Base-by-base conservation (phyloP, 2,113 vertebrate genomes). In the Tamias sibiricus region DNA sequence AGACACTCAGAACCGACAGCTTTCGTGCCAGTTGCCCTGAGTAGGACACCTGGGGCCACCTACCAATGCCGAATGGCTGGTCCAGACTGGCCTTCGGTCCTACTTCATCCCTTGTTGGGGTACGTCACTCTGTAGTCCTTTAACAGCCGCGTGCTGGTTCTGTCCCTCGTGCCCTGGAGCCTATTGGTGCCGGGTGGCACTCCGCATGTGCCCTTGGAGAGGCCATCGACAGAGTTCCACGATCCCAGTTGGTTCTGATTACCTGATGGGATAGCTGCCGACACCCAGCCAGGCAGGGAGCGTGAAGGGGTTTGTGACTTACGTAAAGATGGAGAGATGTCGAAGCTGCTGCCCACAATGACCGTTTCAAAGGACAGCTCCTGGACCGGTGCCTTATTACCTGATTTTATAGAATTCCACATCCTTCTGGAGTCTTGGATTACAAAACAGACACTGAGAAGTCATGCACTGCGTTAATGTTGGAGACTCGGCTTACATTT, bases 401-500 rank as follows among this genome's bases (percentile, higher is more conserved):
- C 42, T 26, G 13, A 28, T 66, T 85, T 68, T 94, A 95, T 20
- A 57, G 94, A 84, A 66, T 59, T 72, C 84, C 84, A 82, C 87
- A 82, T 90, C 94, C 90, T 87, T 75, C 62, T 2, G 1, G 95
- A 24, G 76, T 71, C 81, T 82, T 8, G 79, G 83, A 40, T 95
- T 90, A 92, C 96, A 91, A 76, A 94, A 84, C 87, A 87, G 95
- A 69, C 88, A 17, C 68, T 0, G 20, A 57, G 85, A 82, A 74
- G 68, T 32, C 88, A 26, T 1, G 82, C 4, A 62, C 82, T 91
- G 96, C 69, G 35, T 94, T 82, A 89, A 86, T 89, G 42, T 3
- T 62, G 0, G 24, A 87, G 74, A 66, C 95, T 91, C 79, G 81
- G 97, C 96, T 97, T 96, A 92, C 87, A 95, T 95, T 92, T 97